These are phyloP conservation scores for Phasianus colchicus DNA, from an alignment of 2,113 vertebrate genomes.

Conservation along the genomic window DNA sequence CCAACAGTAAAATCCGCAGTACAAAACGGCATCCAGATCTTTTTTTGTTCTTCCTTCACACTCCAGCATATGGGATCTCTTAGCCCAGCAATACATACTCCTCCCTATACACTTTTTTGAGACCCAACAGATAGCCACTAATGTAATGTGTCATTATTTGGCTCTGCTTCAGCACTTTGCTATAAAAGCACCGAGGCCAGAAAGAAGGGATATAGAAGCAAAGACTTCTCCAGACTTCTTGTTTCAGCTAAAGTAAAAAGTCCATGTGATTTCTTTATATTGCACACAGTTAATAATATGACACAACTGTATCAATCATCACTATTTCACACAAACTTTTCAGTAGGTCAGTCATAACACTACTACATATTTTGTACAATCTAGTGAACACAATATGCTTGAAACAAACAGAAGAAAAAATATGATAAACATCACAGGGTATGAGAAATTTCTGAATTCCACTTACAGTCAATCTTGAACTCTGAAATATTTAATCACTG, in stretches of 20 bases:
- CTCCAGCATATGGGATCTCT: constrained; percentile 17
- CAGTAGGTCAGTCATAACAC: not conserved
- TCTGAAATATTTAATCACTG: not conserved
- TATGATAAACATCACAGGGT: not conserved
- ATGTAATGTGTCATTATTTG: constrained; percentile 8
- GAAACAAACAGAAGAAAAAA: not conserved
- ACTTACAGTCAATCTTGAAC: not conserved
- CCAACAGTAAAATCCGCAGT: constrained; percentile 4
- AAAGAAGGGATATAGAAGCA: not conserved
- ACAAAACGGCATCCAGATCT: constrained; percentile 11
- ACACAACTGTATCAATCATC: not conserved
- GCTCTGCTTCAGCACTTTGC: constrained; percentile 7
- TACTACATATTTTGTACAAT: not conserved
- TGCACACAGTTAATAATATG: not conserved
- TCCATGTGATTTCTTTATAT: not conserved
- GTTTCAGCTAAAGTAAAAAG: not conserved
- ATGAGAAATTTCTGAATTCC: not conserved
- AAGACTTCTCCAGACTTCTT: not conserved
- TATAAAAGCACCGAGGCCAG: not conserved
- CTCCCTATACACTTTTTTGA: constrained; percentile 19
- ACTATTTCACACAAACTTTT: not conserved
- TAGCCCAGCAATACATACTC: constrained; percentile 7
- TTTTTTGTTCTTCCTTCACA: constrained; percentile 11
- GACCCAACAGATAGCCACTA: constrained; percentile 22
- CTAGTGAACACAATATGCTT: not conserved